A percentile compares a stretch with the other conserved stretches of the same genome.
phyloP scores from a whole-genome alignment of 2,113 vertebrate genomes.

The Rafetus swinhoei region DNA sequence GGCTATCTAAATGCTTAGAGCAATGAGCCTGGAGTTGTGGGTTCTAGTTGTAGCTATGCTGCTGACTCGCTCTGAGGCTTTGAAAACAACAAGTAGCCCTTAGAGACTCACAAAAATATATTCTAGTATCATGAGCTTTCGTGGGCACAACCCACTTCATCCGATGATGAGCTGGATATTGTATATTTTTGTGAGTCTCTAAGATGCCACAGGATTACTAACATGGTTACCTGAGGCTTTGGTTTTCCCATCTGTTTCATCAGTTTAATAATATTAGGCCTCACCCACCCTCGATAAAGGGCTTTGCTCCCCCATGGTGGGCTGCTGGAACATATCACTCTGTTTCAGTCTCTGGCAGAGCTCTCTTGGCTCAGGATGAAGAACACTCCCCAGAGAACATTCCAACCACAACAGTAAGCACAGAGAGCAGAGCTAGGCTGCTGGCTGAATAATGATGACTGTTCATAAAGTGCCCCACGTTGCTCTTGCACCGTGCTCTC shows the following conservation, averaged over 20 bases:
- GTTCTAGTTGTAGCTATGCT: not conserved
- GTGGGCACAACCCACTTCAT: too few species aligned
- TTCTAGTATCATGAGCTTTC: too few species aligned
- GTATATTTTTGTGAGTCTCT: too few species aligned
- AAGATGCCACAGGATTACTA: too few species aligned
- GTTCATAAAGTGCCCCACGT: not conserved
- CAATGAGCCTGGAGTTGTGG: not conserved
- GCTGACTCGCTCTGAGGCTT: not conserved
- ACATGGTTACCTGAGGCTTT: not conserved
- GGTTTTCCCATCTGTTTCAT: not conserved
- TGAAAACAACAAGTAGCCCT: not conserved
- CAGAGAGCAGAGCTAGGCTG: not conserved
- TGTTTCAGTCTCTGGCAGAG: not conserved
- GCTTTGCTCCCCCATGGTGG: not conserved
- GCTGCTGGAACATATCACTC: not conserved
- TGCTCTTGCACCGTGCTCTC: not conserved
- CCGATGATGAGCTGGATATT: too few species aligned
- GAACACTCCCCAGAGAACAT: not conserved
- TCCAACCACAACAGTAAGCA: not conserved
- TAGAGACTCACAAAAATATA: too few species aligned
- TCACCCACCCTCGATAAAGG: not conserved
- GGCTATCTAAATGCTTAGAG: not conserved
- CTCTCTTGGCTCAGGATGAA: not conserved
- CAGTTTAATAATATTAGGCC: not conserved
- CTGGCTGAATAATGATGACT: not conserved